Evolutionary conservation across 2,888 invertebrate species (phyloP).

Genomic region (Noctua comes): DNA sequence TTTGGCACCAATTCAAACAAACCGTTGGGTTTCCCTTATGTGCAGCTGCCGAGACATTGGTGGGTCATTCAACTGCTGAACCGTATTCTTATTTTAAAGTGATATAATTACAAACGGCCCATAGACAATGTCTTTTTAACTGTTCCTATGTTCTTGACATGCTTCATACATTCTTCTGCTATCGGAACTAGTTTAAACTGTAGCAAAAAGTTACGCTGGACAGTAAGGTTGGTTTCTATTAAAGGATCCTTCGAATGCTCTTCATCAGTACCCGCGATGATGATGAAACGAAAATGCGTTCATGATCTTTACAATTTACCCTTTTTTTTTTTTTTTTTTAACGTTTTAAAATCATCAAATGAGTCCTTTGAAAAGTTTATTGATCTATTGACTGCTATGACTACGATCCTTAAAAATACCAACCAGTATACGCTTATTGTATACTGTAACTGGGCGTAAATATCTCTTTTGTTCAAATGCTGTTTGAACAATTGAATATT

Average conservation of each 20-base stretch:
- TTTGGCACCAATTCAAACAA: constrained; percentile 30
- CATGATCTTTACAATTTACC: neutral
- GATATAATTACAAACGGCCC: neutral
- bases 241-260: neutral
- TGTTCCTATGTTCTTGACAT: neutral
- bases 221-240: neutral
- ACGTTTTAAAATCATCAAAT: too few species aligned
- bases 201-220: neutral
- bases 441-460: neutral
- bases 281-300: neutral
- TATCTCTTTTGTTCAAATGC: constrained; percentile 13
- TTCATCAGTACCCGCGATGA: neutral
- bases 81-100: neutral
- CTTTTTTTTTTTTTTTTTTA: too few species aligned
- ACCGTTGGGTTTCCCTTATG: neutral
- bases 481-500: constrained; percentile 21
- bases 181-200: neutral
- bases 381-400: neutral
- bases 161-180: neutral
- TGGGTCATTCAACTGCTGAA: constrained; percentile 21
- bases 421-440: too few species aligned
- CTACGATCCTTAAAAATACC: neutral
- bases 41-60: constrained; percentile 8
- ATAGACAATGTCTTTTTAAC: neutral
- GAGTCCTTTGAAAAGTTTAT: neutral